Percentiles rank a stretch among this genome's conserved stretches.
Evolutionary conservation across 2,113 vertebrate species (phyloP).

Genomic region (Crotophaga sulcirostris): DNA sequence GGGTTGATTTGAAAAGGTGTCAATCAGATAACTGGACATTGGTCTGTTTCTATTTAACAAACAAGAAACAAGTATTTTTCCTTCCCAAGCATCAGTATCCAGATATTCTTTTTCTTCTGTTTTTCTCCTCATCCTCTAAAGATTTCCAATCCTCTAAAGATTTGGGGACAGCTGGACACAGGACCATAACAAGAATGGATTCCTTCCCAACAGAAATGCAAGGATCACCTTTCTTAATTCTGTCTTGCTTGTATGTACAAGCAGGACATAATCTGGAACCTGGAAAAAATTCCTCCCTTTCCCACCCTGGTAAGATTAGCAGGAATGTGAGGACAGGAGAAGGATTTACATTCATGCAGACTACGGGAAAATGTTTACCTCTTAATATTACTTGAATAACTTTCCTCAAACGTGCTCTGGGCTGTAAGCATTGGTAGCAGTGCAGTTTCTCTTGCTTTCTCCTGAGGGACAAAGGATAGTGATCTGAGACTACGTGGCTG

Average conservation of each 20-base stretch:
- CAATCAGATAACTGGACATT: neutral
- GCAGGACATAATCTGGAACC: neutral
- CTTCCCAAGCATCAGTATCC: neutral
- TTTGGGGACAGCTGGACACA: neutral
- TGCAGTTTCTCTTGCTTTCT: neutral
- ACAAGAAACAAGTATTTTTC: neutral
- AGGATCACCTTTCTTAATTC: neutral
- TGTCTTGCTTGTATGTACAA: neutral
- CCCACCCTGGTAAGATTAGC: neutral
- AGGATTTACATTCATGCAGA: neutral
- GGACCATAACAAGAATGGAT: neutral
- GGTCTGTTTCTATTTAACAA: neutral
- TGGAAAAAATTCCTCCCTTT: neutral
- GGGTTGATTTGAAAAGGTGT: neutral
- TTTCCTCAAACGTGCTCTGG: neutral
- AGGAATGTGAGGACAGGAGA: neutral
- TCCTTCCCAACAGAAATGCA: neutral
- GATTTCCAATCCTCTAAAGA: too few relatives aligned
- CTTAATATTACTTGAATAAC: neutral
- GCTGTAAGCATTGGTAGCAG: neutral
- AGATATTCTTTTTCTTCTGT: neutral
- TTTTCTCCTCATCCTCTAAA: too few relatives aligned
- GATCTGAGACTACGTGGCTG: neutral
- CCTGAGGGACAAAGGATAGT: neutral
- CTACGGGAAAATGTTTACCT: neutral